Conservation (phyloP, 2,113 vertebrate genomes). For the Cyanocitta stelleri region DNA sequence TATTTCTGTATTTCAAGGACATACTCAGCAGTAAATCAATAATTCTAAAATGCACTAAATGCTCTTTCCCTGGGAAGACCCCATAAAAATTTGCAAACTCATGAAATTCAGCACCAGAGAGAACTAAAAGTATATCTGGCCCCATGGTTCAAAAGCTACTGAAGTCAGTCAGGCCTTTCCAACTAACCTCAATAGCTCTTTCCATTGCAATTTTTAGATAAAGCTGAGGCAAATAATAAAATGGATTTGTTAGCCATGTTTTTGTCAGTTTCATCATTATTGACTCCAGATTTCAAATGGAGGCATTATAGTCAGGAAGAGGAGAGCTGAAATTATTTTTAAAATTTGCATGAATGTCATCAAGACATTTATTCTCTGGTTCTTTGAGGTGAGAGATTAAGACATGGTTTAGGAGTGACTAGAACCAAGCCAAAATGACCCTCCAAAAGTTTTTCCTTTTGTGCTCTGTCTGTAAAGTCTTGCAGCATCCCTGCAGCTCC, state of each 20-base stretch:
- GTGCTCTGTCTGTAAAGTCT: accelerated
- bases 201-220: background rate
- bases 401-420: background rate
- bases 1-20: background rate
- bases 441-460: background rate
- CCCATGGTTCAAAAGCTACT: background rate
- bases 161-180: background rate
- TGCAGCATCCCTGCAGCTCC: background rate
- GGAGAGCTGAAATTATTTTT: background rate
- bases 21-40: background rate
- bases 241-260: background rate
- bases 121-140: background rate
- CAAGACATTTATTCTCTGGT: background rate
- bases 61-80: background rate
- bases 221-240: background rate
- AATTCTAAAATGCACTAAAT: background rate
- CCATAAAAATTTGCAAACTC: background rate
- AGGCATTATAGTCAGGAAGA: background rate
- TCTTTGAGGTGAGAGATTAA: background rate
- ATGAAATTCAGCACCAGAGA: background rate
- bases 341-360: background rate
- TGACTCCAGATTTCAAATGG: background rate
- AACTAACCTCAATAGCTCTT: background rate
- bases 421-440: background rate
- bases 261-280: background rate